Conservation (phyloP, 2,888 invertebrate species). For the Zygogramma bicolorata region DNA sequence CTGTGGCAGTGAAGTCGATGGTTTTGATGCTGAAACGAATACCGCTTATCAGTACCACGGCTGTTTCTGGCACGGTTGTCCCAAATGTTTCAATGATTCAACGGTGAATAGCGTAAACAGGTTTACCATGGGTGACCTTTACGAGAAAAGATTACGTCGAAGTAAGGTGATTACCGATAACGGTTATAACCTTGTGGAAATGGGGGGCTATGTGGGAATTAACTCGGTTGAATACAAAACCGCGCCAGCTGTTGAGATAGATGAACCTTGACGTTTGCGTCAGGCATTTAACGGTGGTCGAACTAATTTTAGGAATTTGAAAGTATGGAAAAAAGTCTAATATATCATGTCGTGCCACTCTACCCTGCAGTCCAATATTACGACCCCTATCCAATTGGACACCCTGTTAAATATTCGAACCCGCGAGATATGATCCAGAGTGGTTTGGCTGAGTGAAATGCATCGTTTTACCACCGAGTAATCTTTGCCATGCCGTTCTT, state of each 20-base stretch:
- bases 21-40: not conserved
- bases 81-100: not conserved
- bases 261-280: constrained; percentile 33
- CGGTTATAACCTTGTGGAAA: constrained; percentile 18
- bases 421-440: constrained; percentile 38
- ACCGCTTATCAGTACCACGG: constrained; percentile 21
- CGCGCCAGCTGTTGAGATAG: not conserved
- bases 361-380: constrained; percentile 47
- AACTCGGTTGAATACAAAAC: not conserved
- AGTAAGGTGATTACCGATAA: constrained; percentile 3
- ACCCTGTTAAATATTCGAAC: no score
- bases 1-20: constrained; percentile 6
- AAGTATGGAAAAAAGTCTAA: constrained; percentile 38
- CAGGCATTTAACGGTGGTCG: constrained; percentile 46
- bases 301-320: constrained; percentile 44
- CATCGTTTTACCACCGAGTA: constrained; percentile 41
- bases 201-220: not conserved
- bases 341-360: constrained; percentile 44
- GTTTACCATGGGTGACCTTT: constrained; percentile 10
- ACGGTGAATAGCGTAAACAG: constrained; percentile 1
- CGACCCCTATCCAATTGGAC: constrained; percentile 44
- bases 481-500: constrained; percentile 43
- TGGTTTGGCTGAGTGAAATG: constrained; percentile 50
- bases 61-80: constrained; percentile 7
- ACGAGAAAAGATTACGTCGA: constrained; percentile 6